These are phyloP conservation scores for Diplogasteroides magnus DNA, from an alignment of 1,140 invertebrate genomes.

Conservation along the genomic window DNA sequence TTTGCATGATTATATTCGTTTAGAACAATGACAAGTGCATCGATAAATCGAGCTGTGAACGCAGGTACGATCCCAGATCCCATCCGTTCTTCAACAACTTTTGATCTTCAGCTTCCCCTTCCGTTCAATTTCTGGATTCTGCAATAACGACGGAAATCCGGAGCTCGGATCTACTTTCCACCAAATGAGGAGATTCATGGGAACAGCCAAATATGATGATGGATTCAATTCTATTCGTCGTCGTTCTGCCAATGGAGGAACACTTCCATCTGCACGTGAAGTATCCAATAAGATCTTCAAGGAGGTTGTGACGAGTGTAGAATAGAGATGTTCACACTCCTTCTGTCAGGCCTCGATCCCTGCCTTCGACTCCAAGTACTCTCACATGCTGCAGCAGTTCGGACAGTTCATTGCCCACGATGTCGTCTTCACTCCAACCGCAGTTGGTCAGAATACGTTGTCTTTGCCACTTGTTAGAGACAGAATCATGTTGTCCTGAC, in stretches of 20 bases:
- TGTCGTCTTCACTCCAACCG: slow-evolving; percentile 27
- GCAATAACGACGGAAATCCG: slow-evolving; percentile 80
- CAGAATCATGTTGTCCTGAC: not conserved
- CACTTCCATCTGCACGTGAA: slow-evolving; percentile 19
- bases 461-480: not conserved
- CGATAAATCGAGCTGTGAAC: too few relatives aligned
- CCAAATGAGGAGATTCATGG: slow-evolving; percentile 15
- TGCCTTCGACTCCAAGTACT: slow-evolving; percentile 11
- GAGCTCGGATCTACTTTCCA: slow-evolving; percentile 62
- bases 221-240: slow-evolving; percentile 16
- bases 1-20: too few relatives aligned
- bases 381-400: slow-evolving; percentile 26
- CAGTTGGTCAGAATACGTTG: slow-evolving; percentile 13
- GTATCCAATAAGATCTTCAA: slow-evolving; percentile 22
- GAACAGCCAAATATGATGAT: slow-evolving; percentile 22
- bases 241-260: slow-evolving; percentile 3
- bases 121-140: slow-evolving; percentile 75
- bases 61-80: not conserved
- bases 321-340: not conserved
- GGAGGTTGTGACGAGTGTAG: slow-evolving; percentile 4
- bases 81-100: not conserved
- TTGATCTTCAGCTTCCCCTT: slow-evolving; percentile 57
- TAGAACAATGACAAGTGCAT: too few relatives aligned
- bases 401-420: slow-evolving; percentile 31
- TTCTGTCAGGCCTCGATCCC: not conserved